Conservation (phyloP, 1,140 invertebrate species). For the Ceratina australensis region DNA sequence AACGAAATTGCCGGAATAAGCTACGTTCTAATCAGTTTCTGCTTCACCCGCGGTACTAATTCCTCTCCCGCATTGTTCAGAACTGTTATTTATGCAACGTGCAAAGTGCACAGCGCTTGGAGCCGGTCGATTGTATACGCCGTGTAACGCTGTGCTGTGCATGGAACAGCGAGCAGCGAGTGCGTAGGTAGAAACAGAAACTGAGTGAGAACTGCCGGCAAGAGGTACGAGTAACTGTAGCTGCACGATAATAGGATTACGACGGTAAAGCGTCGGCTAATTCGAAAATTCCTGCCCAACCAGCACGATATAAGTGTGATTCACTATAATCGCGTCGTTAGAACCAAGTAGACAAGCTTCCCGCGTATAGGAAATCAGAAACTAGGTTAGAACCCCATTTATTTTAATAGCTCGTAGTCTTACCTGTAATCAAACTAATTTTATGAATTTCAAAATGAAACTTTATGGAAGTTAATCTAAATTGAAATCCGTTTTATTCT, state of each 20-base stretch:
- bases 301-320: conserved; percentile 19
- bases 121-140: not conserved
- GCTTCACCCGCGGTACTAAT: not conserved
- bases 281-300: conserved; percentile 26
- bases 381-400: conserved; percentile 14
- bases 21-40: not conserved
- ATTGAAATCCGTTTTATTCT: too few species aligned
- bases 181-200: not conserved
- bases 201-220: not conserved
- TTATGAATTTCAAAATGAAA: too few species aligned
- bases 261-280: conserved; percentile 42
- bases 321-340: conserved; percentile 33
- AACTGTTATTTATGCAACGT: not conserved
- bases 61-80: not conserved
- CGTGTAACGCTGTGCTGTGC: conserved; percentile 7
- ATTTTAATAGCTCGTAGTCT: not conserved
- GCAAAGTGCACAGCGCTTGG: not conserved
- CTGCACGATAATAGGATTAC: conserved; percentile 46
- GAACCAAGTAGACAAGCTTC: conserved; percentile 23
- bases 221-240: not conserved
- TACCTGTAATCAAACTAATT: too few species aligned
- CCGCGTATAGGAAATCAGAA: conserved; percentile 1
- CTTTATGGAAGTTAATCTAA: not conserved
- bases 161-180: not conserved
- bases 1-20: not conserved